Evolutionary conservation across 2,113 vertebrate species (phyloP).

Genomic region (Rhynchopsitta pachyrhyncha): DNA sequence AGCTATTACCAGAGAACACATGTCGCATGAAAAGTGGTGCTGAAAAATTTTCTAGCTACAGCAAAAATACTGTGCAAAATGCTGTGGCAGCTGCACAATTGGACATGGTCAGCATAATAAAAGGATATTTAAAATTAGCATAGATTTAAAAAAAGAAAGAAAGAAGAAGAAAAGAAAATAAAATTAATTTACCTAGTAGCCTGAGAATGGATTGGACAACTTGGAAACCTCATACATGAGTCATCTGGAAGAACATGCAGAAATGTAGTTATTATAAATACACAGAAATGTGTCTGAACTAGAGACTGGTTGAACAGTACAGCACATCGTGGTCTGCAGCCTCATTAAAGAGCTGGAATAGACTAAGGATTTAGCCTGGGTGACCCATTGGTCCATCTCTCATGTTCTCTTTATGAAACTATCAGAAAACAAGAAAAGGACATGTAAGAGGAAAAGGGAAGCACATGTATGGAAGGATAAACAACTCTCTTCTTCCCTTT

Average conservation of each 20-base stretch:
- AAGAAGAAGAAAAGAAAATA: neutral
- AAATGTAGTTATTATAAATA: neutral
- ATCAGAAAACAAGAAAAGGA: neutral
- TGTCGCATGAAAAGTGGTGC: neutral
- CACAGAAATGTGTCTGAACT: neutral
- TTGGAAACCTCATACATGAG: neutral
- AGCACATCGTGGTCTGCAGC: accelerated
- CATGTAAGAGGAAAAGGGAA: neutral
- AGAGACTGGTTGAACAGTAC: neutral
- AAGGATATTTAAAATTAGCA: neutral
- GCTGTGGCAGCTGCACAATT: neutral
- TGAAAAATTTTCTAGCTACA: neutral
- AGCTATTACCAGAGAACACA: neutral
- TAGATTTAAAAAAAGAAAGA: no score
- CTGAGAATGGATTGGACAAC: neutral
- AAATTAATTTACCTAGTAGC: neutral
- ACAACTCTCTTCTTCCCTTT: neutral
- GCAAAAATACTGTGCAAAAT: neutral
- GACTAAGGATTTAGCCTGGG: neutral
- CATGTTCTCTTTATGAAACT: neutral
- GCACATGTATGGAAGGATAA: neutral
- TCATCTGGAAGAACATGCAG: neutral
- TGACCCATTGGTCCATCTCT: neutral
- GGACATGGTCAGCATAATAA: neutral
- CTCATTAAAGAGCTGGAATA: neutral